A percentile compares a stretch with the other conserved stretches of the same genome.
These are phyloP conservation scores for Serripes groenlandicus DNA, from an alignment of 2,888 invertebrate species.

Conservation along the genomic window DNA sequence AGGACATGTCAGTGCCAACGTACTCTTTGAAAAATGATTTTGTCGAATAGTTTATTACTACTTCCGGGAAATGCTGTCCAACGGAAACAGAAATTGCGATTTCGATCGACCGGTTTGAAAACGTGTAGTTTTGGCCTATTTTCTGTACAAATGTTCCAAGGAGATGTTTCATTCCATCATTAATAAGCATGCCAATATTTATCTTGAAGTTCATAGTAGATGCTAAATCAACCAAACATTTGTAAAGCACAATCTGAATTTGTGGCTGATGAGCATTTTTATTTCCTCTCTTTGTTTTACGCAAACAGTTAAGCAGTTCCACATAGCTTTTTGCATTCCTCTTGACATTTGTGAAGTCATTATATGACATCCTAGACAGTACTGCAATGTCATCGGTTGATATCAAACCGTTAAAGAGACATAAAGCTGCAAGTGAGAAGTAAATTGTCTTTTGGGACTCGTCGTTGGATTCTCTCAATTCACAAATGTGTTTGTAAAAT, in stretches of 20 bases:
- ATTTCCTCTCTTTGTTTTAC: not conserved
- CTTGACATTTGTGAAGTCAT: not conserved
- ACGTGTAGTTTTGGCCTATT: not conserved
- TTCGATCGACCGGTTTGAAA: not conserved
- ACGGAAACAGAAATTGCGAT: not conserved
- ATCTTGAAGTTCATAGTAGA: not conserved
- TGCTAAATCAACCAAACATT: not conserved
- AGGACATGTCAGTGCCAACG: not conserved
- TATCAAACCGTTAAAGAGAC: not conserved
- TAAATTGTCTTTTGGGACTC: not conserved
- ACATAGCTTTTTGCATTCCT: not conserved
- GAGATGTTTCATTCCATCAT: not conserved
- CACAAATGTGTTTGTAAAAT: not conserved
- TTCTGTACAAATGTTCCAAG: not conserved
- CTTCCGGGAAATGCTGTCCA: not conserved
- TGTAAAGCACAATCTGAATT: not conserved
- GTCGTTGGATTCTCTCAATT: not conserved
- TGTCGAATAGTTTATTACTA: not conserved
- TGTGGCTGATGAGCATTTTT: not conserved
- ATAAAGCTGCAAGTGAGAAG: not conserved
- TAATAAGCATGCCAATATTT: not conserved
- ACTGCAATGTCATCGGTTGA: not conserved
- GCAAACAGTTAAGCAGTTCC: not conserved
- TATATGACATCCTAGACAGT: not conserved
- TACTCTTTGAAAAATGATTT: not conserved